Base-by-base conservation (phyloP, 30 jellyfish, hydroid and myxozoan species). In the Pelagia noctiluca region DNA sequence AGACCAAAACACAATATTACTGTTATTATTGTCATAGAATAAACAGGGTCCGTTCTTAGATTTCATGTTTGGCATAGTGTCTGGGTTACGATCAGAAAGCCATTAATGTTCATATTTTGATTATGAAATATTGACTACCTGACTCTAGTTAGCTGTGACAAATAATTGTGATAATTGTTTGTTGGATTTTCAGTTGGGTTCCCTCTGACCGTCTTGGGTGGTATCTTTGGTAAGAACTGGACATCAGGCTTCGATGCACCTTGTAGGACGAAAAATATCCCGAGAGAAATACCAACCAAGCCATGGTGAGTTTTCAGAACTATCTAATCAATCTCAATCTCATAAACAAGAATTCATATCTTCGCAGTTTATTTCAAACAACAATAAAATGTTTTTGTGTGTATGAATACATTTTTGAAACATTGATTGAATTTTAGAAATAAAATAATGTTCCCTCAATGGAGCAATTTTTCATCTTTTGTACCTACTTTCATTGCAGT, bases 211-310 rank as follows among this genome's bases (percentile, higher is more conserved):
- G 89, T 92, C 46, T 84, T 92, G 52, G 98, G 98, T 16, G 98
- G 98, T 29, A 92, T 92, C 21, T 86, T 92, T 47, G 98, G 98
- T 0, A 92, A 92, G 68, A 92, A 92, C 48, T 92, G 98, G 98
- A 92, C 98, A 2, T 69, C 93, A 2, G 96, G 98, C 4, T 92
- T 92, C 67, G 90, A 92, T 49, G 98, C 98, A n/a, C 98, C 98
- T 1, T 92, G 98, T 80, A 80, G 98, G 32, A 92, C 98, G 24
- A 92, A 92, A 65, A 85, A 92, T 48, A 92, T 92, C 28, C 98
- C 98, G 63, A 60, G 98, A 75, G 97, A 92, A 81, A 81, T 92
- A 0, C 98, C 98, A 19, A 3, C 96, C 26, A 90, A 79, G n/a
- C 95, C 98, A 23, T 92, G 98, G 98, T 92, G 71, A 49, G 87